phyloP scores from a whole-genome alignment of 2,888 invertebrate species.

The Cecidostiba fungosa region DNA sequence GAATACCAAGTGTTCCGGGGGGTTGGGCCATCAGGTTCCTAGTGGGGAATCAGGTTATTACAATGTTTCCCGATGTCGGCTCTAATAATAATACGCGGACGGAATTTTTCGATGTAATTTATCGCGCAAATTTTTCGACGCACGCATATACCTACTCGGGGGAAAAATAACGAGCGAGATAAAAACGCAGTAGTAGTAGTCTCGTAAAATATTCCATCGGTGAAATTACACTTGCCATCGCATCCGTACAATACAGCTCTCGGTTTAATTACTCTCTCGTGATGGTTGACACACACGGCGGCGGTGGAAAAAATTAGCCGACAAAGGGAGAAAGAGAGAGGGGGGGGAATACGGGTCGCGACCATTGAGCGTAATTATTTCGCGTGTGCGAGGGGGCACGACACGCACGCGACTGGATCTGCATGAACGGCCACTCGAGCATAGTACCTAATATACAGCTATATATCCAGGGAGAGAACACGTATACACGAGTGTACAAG shows the following conservation, averaged over 20 bases:
- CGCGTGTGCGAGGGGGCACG: slow-evolving; percentile 11
- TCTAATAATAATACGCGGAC: not conserved
- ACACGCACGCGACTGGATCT: slow-evolving; percentile 24
- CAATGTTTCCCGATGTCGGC: not conserved
- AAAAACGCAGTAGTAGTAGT: not conserved
- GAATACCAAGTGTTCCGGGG: not conserved
- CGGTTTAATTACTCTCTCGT: not conserved
- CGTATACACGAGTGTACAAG: no score
- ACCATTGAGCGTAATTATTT: slow-evolving; percentile 51
- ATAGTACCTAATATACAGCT: not conserved
- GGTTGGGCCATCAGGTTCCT: not conserved
- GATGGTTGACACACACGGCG: not conserved
- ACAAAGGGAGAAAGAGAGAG: no score
- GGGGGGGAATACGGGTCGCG: not conserved
- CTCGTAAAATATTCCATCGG: slow-evolving; percentile 1
- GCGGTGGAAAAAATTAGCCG: not conserved
- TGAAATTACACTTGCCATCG: not conserved
- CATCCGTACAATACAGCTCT: not conserved
- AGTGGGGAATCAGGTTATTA: not conserved
- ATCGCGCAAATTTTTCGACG: not conserved
- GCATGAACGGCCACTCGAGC: not conserved
- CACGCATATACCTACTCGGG: not conserved
- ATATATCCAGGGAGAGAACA: no score
- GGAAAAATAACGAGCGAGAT: not conserved
- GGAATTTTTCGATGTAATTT: not conserved